phyloP scores from a whole-genome alignment of 1,140 invertebrate genomes.

The Heliconius melpomene region DNA sequence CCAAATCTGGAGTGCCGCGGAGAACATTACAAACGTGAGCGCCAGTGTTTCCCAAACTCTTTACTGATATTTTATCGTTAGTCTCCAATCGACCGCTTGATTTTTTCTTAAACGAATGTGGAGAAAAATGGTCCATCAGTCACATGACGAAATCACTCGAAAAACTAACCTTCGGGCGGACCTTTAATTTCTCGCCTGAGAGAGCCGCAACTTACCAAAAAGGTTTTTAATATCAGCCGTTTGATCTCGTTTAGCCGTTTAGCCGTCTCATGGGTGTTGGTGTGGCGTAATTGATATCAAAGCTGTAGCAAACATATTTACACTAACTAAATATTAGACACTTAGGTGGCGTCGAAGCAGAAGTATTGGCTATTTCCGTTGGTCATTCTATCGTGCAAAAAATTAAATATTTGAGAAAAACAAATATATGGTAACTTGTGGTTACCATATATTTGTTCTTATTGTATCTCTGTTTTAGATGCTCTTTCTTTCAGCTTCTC shows the following conservation, averaged over 20 bases:
- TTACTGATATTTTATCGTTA: constrained; percentile 5
- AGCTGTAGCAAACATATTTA: constrained; percentile 20
- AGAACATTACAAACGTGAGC: neutral
- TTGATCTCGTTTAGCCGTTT: constrained; percentile 56
- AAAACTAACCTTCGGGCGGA: constrained; percentile 50
- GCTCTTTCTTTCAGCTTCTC: too few species aligned
- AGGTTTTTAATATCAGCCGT: constrained; percentile 58
- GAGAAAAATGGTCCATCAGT: constrained; percentile 44
- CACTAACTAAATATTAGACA: neutral
- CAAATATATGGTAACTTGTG: too few species aligned
- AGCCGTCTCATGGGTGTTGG: constrained; percentile 42
- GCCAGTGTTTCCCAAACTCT: neutral
- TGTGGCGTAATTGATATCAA: constrained; percentile 36
- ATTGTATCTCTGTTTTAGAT: too few species aligned
- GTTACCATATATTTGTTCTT: too few species aligned
- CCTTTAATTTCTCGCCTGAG: constrained; percentile 65
- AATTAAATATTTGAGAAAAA: too few species aligned
- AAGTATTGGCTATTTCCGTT: neutral
- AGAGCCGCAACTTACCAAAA: constrained; percentile 46
- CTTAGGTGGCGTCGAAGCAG: neutral
- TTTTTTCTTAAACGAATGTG: constrained; percentile 21
- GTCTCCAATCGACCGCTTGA: constrained; percentile 11
- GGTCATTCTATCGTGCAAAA: neutral
- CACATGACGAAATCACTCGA: constrained; percentile 48
- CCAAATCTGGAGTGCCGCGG: neutral